A percentile compares a stretch with the other conserved stretches of the same genome.
Conservation (phyloP, 2,797 vertebrate genomes). For the Lacerta bilineata region DNA sequence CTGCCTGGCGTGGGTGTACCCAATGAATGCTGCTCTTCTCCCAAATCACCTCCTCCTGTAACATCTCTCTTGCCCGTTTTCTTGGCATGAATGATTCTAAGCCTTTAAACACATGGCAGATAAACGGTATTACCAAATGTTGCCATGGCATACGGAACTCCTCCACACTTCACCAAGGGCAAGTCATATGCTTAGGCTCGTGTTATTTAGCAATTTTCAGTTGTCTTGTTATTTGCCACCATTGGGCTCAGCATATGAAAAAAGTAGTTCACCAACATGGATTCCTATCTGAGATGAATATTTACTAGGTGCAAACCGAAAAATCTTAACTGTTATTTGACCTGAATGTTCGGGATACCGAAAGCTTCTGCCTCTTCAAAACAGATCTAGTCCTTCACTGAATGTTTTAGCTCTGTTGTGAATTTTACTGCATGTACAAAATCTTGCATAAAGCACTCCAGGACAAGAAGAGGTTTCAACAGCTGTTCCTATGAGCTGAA, state of each 20-base stretch:
- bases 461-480: constrained; percentile 25
- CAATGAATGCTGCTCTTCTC: constrained; percentile 83
- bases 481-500: not conserved
- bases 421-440: not conserved
- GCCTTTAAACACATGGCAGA: constrained; percentile 79
- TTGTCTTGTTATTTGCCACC: constrained; percentile 34
- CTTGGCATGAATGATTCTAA: constrained; percentile 91
- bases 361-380: not conserved
- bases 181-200: constrained; percentile 25
- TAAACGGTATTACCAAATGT: not conserved
- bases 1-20: constrained; percentile 81
- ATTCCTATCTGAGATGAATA: constrained; percentile 1
- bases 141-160: not conserved
- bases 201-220: not conserved
- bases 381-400: not conserved
- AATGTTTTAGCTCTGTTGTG: not conserved
- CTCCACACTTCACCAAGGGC: not conserved
- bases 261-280: not conserved
- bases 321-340: constrained; percentile 20
- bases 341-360: not conserved
- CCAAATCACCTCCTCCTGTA: constrained; percentile 72
- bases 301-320: not conserved
- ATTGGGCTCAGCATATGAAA: constrained; percentile 2
- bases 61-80: constrained; percentile 88
- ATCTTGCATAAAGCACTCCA: constrained; percentile 45